Base-by-base conservation (phyloP, 2,113 vertebrate genomes). In the Pterophyllum scalare region DNA sequence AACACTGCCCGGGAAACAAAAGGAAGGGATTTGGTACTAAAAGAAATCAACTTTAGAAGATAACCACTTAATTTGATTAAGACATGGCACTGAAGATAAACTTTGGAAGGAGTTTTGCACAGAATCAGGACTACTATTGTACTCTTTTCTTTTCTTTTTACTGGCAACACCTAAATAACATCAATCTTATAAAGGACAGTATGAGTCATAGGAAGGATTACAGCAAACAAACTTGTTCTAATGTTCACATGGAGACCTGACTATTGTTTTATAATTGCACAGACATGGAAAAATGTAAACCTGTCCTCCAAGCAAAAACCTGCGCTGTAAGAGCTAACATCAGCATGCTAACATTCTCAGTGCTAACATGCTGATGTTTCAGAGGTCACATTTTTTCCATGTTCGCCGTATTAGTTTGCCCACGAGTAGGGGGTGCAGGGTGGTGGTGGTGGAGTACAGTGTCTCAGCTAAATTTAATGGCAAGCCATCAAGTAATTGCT, bases 351-450 rank as follows among this genome's bases (percentile, higher is more conserved):
- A 76, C 70, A 60, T 65, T n/a, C 35, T 65, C n/a, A 43, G 13
- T 65, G 62, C 62, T 43, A 43, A 24, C 62, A 43, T 49, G 65
- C 17, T 49, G 65, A 72, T 72, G 43, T 49, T 72, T 31, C 43
- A 52, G 24, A 72, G 65, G 65, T 28, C 49, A 70, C 24, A 70
- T 70, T 70, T 67, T 52, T 70, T 31, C 65, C 65, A 70, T 49
- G 24, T 49, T 49, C 49, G 24, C 28, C 43, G 28, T 70, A 28
- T 70, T 28, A 70, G 65, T 70, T 70, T 17, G 24, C 28, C 43
- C 15, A 26, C 2, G 2, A 10, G 2, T 4, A 1, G 19, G 20
- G 60, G 3, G 4, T 11, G 38, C 14, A 26, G 40, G 38, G 22
- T 12, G 22, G 40, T 28, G 22, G 40, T 28, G 40, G 64, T 49